These are phyloP conservation scores for Lochmaea crataegi DNA, from an alignment of 2,888 invertebrate species.

Conservation along the genomic window DNA sequence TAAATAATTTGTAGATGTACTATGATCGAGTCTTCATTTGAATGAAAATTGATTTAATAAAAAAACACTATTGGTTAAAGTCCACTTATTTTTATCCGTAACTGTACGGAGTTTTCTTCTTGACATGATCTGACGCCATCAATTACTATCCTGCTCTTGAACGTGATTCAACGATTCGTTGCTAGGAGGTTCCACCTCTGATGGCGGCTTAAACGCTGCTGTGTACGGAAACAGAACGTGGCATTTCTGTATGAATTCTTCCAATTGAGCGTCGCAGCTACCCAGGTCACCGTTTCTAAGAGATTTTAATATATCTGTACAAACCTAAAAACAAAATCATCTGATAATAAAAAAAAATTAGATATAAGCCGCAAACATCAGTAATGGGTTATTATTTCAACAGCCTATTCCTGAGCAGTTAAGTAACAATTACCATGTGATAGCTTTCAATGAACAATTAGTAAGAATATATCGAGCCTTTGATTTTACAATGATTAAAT, in stretches of 20 bases:
- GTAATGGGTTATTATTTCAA: too few relatives aligned
- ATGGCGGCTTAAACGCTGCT: conserved; percentile 73
- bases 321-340: conserved; percentile 72
- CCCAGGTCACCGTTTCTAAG: conserved; percentile 86
- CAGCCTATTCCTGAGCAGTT: too few relatives aligned
- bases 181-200: conserved; percentile 47
- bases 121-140: conserved; percentile 50
- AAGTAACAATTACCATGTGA: too few relatives aligned
- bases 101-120: conserved; percentile 38
- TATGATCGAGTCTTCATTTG: conserved; percentile 47
- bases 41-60: conserved; percentile 40
- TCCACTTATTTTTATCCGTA: conserved; percentile 33
- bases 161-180: conserved; percentile 56
- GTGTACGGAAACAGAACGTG: conserved; percentile 83
- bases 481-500: too few relatives aligned
- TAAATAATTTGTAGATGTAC: conserved; percentile 47
- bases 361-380: too few relatives aligned
- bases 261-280: conserved; percentile 74
- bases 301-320: conserved; percentile 82
- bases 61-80: conserved; percentile 46
- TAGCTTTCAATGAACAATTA: too few relatives aligned
- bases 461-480: too few relatives aligned
- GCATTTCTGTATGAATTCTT: conserved; percentile 79
- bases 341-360: background rate
- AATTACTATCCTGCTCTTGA: conserved; percentile 60